A percentile compares a stretch with the other conserved stretches of the same genome.
Conservation (phyloP, 2,797 vertebrate genomes). For the Cuculus canorus region DNA sequence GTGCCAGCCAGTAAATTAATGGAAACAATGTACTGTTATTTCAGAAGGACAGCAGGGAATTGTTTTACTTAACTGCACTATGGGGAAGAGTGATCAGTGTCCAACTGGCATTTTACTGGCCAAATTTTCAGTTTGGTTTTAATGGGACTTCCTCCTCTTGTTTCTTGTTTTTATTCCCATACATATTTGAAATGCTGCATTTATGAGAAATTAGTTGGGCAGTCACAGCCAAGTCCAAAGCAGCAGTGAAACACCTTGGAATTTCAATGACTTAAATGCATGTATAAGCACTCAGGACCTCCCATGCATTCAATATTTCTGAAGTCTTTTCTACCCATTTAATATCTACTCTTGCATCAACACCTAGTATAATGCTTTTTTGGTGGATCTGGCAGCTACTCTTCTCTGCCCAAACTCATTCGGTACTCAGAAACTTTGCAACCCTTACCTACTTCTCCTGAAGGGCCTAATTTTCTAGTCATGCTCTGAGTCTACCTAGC, state of each 20-base stretch:
- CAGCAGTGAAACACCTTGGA: not conserved
- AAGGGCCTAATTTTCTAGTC: not conserved
- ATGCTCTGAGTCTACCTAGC: not conserved
- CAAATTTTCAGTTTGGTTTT: not conserved
- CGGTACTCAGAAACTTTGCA: not conserved
- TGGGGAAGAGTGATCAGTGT: not conserved
- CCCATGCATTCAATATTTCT: accelerated
- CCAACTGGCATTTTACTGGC: not conserved
- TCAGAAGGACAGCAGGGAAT: not conserved
- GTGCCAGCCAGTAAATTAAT: not conserved
- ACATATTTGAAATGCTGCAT: not conserved
- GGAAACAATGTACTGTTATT: not conserved
- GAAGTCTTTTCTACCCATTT: not conserved
- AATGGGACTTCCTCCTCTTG: not conserved
- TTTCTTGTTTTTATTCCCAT: not conserved
- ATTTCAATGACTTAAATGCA: not conserved
- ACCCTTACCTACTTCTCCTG: not conserved
- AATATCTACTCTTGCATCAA: not conserved
- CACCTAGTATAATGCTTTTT: not conserved
- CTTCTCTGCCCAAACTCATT: not conserved
- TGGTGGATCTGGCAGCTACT: not conserved
- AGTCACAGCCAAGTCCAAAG: not conserved
- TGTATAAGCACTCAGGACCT: not conserved
- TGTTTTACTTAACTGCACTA: not conserved
- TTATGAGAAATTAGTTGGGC: not conserved